Base-by-base conservation (phyloP, 1,140 invertebrate genomes). In the Littorina saxatilis region DNA sequence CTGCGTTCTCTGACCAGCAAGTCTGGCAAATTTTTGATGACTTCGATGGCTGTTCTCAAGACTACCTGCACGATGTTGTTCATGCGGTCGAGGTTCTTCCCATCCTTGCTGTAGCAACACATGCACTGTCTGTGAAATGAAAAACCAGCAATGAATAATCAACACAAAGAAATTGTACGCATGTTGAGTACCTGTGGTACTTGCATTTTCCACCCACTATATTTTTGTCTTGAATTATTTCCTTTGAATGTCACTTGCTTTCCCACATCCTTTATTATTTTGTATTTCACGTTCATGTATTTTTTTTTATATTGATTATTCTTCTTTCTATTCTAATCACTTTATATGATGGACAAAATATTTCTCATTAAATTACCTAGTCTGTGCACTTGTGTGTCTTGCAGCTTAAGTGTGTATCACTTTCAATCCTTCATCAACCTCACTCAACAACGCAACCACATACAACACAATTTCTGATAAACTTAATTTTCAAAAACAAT, bases 41-140 rank as follows among this genome's bases (percentile, higher is more conserved):
- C 75, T 40, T 90, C 87, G 52, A 93, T 92, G n/a, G 90, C 89
- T 23, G 88, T 83, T 80, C 85, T 91, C 39, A 92, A 94, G 70
- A 97, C 95, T 82, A 97, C 96, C 89, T 98, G 96, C 63, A 96
- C 96, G 76, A 97, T 93, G 88, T 96, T 94, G 92, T 96, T 97
- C 88, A 97, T 96, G 85, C 96, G 94, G 91, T 98, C 96, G 93
- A 97, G 96, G 90, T 98, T 97, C 92, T 97, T 97, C 77, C 95
- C 94, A 93, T 97, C 97, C 83, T 96, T 95, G 93, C 96, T 95
- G 93, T 96, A 96, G 92, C 96, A 98, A 92, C 97, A 98, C 95
- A 97, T 96, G 90, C 97, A 98, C 93, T 98, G 97, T 88, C 96
- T 93, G 78, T 35, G 88, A 88, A 61, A 61, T 35, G 88, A 88